Base-by-base conservation (phyloP, 2,113 vertebrate species). In the Felis catus region DNA sequence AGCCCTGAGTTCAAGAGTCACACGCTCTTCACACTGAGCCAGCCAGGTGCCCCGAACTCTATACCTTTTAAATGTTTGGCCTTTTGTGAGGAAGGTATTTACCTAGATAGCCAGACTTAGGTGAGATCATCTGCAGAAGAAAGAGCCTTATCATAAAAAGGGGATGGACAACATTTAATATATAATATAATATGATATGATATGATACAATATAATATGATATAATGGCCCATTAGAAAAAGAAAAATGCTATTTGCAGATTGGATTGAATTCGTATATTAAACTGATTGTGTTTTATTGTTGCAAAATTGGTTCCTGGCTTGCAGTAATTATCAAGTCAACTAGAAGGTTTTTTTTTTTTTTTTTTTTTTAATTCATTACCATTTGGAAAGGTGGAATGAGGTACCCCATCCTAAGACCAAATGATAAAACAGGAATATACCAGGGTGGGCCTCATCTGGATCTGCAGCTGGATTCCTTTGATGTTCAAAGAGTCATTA, bases 401-500 rank as follows among this genome's bases (percentile, higher is more conserved):
- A 13, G 31, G 29, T 70, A 29, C 41, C 55, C 79, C 86, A 61
- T 51, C 76, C 41, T 71, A 55, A 91, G 68, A 81, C 39, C 31
- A 89, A 15, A 48, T 83, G 31, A 71, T 74, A 71, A 85, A 85
- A 25, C 39, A 71, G 70, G 51, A 90, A 51, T 39, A 21, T 25
- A 51, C 51, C 41, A 31, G 73, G 82, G 41, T 61, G 10, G 45
- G 31, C 70, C 70, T 71, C 29, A 71, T 18, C 16, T 73, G 39
- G 36, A 82, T 55, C 61, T 71, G 95, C 51, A 41, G 27, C 14
- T 10, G 33, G 58, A 66, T 41, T 74, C 90, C 81, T 96, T 78
- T 96, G 92, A 92, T 96, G 71, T 91, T 94, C 66, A 55, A 78
- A 79, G 84, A 87, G 25, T 82, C 83, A 55, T 51, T 76, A 63